These are phyloP conservation scores for Sitta carolinensis DNA, from an alignment of 2,797 vertebrate genomes.

Conservation along the genomic window DNA sequence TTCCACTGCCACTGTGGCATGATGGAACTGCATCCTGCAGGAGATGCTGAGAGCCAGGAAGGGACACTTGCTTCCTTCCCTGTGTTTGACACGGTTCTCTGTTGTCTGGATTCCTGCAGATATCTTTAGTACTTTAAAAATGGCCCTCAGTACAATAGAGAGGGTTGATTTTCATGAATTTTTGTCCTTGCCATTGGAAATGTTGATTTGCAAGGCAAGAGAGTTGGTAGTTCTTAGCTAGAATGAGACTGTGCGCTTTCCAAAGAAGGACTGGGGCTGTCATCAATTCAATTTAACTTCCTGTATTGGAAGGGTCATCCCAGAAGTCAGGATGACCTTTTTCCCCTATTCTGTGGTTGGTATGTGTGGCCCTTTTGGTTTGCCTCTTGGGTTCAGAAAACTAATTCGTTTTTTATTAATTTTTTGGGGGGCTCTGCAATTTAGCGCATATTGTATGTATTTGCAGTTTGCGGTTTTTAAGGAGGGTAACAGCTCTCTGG, in stretches of 20 bases:
- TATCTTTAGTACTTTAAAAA: not conserved
- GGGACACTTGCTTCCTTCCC: not conserved
- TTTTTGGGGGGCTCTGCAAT: not conserved
- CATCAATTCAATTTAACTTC: slow-evolving; percentile 16
- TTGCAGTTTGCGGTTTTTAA: slow-evolving; percentile 79
- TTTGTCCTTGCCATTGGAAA: not conserved
- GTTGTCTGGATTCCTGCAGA: not conserved
- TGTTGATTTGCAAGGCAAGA: not conserved
- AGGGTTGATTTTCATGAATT: not conserved
- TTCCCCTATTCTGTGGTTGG: not conserved
- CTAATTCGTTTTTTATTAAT: not conserved
- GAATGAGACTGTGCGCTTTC: rapidly evolving
- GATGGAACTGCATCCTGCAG: not conserved
- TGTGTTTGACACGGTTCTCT: not conserved
- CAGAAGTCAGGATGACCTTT: slow-evolving; percentile 2
- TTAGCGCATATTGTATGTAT: slow-evolving; percentile 12
- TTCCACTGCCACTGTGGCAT: not conserved
- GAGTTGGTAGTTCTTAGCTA: not conserved
- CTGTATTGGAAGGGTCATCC: not conserved
- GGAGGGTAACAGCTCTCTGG: slow-evolving; percentile 56
- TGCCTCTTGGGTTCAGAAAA: not conserved
- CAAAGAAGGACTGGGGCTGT: not conserved
- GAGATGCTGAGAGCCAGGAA: not conserved
- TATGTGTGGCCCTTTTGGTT: not conserved
- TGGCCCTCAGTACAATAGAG: not conserved